Evolutionary conservation across 2,113 vertebrate species (phyloP), one percentile per base, ranked within the genome.

Genomic region (Thunnus maccoyii): DNA sequence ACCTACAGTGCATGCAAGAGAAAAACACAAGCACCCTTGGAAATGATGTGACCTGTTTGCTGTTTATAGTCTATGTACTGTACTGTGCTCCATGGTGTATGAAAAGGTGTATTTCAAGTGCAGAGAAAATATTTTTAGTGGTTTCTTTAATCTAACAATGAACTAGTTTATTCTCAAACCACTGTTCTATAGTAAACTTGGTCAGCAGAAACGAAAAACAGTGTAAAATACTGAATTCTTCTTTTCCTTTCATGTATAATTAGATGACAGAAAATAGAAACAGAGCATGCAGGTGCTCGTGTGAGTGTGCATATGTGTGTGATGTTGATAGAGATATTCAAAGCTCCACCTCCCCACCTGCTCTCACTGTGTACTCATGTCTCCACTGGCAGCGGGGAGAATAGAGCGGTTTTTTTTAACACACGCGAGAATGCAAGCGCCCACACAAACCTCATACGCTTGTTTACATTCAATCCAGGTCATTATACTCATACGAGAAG

Each of bases 291-390:
- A 86, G 72, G 63, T 80, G 65, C 55, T 52, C 55, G 63, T 64
- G 50, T 54, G 64, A 70, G 36, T n/a, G 54, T 16, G 62, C 55
- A n/a, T 20, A 13, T 27, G 14, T 60, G 70, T 27, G 25, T 46
- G 51, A 64, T 64, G 80, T 4, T 80, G 79, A 89, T 32, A 27
- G 81, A 78, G 70, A 48, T 64, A 46, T n/a, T 46, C 46, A 46
- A 65, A 25, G 47, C 77, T 88, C 82, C 83, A 67, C 85, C 79
- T 86, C 55, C 41, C 67, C 90, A 92, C 72, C 86, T 90, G 88
- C 56, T 88, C 58, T 71, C 69, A 70, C 58, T 86, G 22, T 81
- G 70, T 56, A 61, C 52, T 64, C 74, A 58, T 30, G 50, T 76
- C 32, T 76, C 47, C 25, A 48, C 50, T 7, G n/a, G 32, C 30